These are phyloP conservation scores for Mystacornis crossleyi DNA, from an alignment of 2,113 vertebrate genomes.

Conservation along the genomic window DNA sequence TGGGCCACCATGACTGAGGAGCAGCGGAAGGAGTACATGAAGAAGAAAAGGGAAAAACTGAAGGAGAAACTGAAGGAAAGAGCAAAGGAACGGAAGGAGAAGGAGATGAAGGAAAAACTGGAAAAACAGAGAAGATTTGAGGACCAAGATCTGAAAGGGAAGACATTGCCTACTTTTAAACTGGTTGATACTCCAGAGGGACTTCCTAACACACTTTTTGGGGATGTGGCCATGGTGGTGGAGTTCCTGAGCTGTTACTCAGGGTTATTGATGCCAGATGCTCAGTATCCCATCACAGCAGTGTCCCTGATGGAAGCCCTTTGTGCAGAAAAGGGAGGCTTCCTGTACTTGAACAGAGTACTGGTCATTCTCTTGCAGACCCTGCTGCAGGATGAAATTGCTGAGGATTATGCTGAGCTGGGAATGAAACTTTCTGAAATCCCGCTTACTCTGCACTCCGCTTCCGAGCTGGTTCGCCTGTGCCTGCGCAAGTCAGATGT, in stretches of 20 bases:
- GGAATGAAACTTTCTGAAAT: constrained; percentile 96
- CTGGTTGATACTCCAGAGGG: constrained; percentile 96
- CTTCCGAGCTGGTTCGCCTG: constrained; percentile 90
- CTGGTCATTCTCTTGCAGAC: constrained; percentile 94
- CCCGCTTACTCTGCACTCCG: constrained; percentile 92
- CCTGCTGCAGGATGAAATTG: constrained; percentile 93
- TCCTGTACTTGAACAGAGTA: constrained; percentile 91
- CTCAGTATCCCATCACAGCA: constrained; percentile 91
- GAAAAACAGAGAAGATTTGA: constrained; percentile 91
- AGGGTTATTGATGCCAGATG: constrained; percentile 89
- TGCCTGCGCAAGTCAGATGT: constrained; percentile 90
- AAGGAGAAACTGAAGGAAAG: constrained; percentile 89
- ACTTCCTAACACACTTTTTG: constrained; percentile 92
- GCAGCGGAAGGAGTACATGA: constrained; percentile 87
- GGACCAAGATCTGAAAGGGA: constrained; percentile 90
- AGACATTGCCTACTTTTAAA: constrained; percentile 83
- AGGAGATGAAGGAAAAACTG: constrained; percentile 86
- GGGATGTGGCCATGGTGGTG: constrained; percentile 92
- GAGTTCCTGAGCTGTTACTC: constrained; percentile 95
- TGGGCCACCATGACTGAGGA: constrained; percentile 95
- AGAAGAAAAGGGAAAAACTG: constrained; percentile 87
- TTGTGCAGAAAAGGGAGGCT: constrained; percentile 88
- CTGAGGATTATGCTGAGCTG: constrained; percentile 93
- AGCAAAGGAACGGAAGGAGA: constrained; percentile 89
- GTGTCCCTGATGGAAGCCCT: constrained; percentile 91